These are phyloP conservation scores for Enhydra lutris DNA, from an alignment of 2,113 vertebrate species.

Conservation along the genomic window DNA sequence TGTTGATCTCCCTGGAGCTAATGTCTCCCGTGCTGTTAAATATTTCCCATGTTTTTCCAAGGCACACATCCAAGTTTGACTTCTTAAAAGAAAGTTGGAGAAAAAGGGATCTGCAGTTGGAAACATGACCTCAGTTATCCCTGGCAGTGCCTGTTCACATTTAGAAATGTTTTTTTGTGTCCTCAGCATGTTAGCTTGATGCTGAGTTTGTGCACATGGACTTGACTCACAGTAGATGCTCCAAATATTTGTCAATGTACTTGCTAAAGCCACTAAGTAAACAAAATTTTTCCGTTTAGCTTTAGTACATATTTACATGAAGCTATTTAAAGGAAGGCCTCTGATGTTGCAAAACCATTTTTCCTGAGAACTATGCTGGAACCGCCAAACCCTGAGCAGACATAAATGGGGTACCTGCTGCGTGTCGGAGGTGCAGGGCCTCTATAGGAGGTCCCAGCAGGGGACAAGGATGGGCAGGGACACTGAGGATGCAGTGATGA, in stretches of 20 bases:
- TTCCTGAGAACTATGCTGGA: neutral
- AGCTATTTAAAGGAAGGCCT: slow-evolving; percentile 49
- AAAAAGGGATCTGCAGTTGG: neutral
- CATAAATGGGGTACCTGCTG: neutral
- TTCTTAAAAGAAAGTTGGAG: neutral
- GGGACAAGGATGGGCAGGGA: neutral
- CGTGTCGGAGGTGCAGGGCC: neutral
- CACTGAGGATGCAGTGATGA: fast-evolving
- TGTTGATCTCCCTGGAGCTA: neutral
- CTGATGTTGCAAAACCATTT: slow-evolving; percentile 4
- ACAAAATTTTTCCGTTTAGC: slow-evolving; percentile 40
- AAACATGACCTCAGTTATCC: neutral
- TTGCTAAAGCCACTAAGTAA: slow-evolving; percentile 46
- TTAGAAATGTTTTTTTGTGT: neutral
- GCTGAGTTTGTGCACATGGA: neutral
- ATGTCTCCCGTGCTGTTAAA: neutral
- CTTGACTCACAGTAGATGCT: neutral
- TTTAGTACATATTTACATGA: slow-evolving; percentile 10
- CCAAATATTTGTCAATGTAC: slow-evolving; percentile 25
- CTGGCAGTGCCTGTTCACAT: neutral
- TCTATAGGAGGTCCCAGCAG: neutral
- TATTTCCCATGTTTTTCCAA: neutral
- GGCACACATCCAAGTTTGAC: neutral
- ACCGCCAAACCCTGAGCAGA: neutral
- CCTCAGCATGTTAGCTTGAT: neutral